A percentile compares a stretch with the other conserved stretches of the same genome.
These are phyloP conservation scores for Aplysia californica DNA, from an alignment of 1,140 invertebrate species.

Conservation along the genomic window DNA sequence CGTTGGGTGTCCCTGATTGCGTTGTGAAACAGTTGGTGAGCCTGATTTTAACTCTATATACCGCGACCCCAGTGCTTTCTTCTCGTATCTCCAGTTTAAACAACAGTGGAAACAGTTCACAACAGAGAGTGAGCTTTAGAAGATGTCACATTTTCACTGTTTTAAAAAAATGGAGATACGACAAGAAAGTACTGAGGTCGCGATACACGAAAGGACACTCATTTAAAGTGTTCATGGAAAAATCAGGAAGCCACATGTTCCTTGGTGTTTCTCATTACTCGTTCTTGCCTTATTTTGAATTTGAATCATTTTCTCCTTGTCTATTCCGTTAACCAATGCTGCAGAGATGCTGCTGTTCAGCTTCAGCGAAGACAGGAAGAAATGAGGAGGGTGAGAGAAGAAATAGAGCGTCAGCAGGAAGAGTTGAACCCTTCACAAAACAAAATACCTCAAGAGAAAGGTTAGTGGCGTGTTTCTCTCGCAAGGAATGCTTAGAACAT, in stretches of 20 bases:
- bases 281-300: background rate
- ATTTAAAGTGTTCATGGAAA: background rate
- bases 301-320: background rate
- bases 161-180: too few relatives aligned
- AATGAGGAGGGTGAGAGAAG: slow-evolving; percentile 44
- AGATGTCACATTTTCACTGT: too few relatives aligned
- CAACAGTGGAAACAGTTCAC: background rate
- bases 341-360: slow-evolving; percentile 3
- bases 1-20: too few relatives aligned
- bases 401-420: slow-evolving; percentile 49
- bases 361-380: slow-evolving; percentile 42
- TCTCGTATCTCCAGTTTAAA: too few relatives aligned
- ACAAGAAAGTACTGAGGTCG: too few relatives aligned
- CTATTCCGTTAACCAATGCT: background rate
- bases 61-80: too few relatives aligned
- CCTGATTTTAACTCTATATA: too few relatives aligned
- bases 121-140: too few relatives aligned
- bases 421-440: slow-evolving; percentile 25
- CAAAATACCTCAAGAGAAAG: slow-evolving; percentile 39
- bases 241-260: background rate
- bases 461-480: too few relatives aligned
- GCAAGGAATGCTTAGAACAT: too few relatives aligned
- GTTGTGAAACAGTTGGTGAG: too few relatives aligned
- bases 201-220: too few relatives aligned
- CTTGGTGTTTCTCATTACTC: background rate